Percentiles rank a stretch among this genome's conserved stretches.
Conservation (phyloP, 2,113 vertebrate genomes). For the Nyctereutes procyonoides region DNA sequence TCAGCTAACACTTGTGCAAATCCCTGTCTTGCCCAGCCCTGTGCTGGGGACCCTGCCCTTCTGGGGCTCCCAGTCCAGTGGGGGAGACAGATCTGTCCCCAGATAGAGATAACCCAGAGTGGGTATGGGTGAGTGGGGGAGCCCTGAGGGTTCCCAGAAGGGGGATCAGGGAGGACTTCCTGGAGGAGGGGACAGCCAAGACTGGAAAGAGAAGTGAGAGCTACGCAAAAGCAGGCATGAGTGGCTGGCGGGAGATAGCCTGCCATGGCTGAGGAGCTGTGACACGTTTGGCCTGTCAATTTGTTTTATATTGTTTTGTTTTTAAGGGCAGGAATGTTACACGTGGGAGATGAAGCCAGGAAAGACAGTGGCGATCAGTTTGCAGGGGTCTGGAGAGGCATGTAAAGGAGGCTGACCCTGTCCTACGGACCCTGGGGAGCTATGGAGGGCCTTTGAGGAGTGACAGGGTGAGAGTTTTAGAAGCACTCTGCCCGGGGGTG, state of each 20-base stretch:
- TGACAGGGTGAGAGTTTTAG: not conserved
- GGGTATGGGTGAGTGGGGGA: not conserved
- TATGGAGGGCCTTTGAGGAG: not conserved
- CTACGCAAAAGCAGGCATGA: not conserved
- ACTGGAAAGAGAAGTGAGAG: not conserved
- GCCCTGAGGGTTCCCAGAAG: not conserved
- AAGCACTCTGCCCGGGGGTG: not conserved
- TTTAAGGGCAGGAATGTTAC: not conserved
- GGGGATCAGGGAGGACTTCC: not conserved
- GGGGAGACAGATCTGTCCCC: not conserved
- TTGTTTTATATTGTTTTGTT: not conserved
- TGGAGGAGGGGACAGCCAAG: constrained; percentile 18
- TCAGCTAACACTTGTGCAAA: not conserved
- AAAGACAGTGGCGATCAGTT: not conserved
- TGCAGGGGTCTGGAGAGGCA: not conserved
- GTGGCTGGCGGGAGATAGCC: not conserved
- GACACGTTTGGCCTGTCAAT: not conserved
- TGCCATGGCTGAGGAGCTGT: not conserved
- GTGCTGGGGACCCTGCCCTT: not conserved
- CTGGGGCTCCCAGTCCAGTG: not conserved
- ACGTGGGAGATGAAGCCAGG: not conserved
- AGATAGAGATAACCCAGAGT: not conserved
- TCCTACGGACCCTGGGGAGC: not conserved
- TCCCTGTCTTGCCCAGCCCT: not conserved
- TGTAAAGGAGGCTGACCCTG: not conserved